Conservation (phyloP, 1,140 invertebrate genomes). For the Drosophila erecta region DNA sequence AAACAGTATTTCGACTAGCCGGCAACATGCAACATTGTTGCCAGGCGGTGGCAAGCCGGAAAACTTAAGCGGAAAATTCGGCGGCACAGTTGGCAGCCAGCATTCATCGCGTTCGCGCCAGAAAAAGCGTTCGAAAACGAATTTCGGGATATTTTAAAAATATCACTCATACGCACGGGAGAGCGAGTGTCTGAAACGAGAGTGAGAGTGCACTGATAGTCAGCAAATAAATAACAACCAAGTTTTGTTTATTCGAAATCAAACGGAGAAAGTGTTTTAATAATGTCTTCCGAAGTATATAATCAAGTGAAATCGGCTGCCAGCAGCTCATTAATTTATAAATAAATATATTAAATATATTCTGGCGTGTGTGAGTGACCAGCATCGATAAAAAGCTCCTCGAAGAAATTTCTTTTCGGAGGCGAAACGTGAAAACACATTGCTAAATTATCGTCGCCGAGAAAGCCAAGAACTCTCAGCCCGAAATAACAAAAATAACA, state of each 20-base stretch:
- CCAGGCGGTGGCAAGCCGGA: slow-evolving; percentile 8
- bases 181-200: slow-evolving; percentile 7
- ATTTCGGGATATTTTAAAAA: slow-evolving; percentile 34
- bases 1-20: slow-evolving; percentile 8
- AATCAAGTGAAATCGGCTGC: slow-evolving; percentile 12
- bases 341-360: slow-evolving; percentile 77
- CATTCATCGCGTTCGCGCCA: slow-evolving; percentile 35
- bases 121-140: slow-evolving; percentile 15
- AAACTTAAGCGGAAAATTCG: slow-evolving; percentile 40
- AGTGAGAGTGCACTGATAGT: slow-evolving; percentile 48
- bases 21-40: slow-evolving; percentile 32
- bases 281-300: slow-evolving; percentile 3
- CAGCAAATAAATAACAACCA: slow-evolving; percentile 13
- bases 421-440: slow-evolving; percentile 35
- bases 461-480: background rate
- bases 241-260: slow-evolving; percentile 8
- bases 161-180: slow-evolving; percentile 34
- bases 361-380: slow-evolving; percentile 33
- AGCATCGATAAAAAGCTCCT: slow-evolving; percentile 36
- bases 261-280: slow-evolving; percentile 3
- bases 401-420: slow-evolving; percentile 11
- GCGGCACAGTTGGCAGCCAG: slow-evolving; percentile 46
- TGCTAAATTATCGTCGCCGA: slow-evolving; percentile 41
- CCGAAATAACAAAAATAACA: background rate
- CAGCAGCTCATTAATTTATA: slow-evolving; percentile 67